Base-by-base conservation (phyloP, 1,140 invertebrate genomes). In the Palaemon carinicauda region DNA sequence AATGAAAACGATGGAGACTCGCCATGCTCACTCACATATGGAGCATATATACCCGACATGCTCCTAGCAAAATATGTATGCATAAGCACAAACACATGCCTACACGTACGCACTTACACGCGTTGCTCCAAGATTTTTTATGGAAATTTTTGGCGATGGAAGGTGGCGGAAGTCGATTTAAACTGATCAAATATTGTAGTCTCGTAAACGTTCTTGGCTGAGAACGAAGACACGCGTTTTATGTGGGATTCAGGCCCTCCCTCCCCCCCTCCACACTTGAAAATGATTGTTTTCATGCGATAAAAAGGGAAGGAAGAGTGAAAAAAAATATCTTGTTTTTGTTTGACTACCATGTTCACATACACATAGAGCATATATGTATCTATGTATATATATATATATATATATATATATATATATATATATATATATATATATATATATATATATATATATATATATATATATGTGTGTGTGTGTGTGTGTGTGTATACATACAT, bases 401-500 rank as follows among this genome's bases (percentile, higher is more conserved):
- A n/a, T n/a, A n/a, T n/a, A n/a, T n/a, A n/a, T n/a, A n/a, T n/a
- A n/a, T n/a, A n/a, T n/a, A n/a, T n/a, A n/a, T n/a, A n/a, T n/a
- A n/a, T n/a, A n/a, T n/a, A n/a, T n/a, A n/a, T n/a, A n/a, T n/a
- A n/a, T n/a, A n/a, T n/a, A n/a, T n/a, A n/a, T n/a, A n/a, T n/a
- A n/a, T n/a, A n/a, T n/a, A n/a, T n/a, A n/a, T n/a, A n/a, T n/a
- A n/a, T n/a, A n/a, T n/a, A n/a, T n/a, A n/a, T n/a, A n/a, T n/a
- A n/a, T n/a, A n/a, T n/a, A 56, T 24, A 56, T 79, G 24, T 53
- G 15, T 53, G 29, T 79, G 24, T 53, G 15, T 79, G 27, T 79
- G 29, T 79, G 54, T 21, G 54, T 79, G 27, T 79, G 54, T 53
- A 53, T 79, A 79, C 54, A 54, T 79, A 56, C 65, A 33, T 80